These are phyloP conservation scores for Chaetodon trifasciatus DNA, from an alignment of 2,797 vertebrate genomes.

Conservation along the genomic window DNA sequence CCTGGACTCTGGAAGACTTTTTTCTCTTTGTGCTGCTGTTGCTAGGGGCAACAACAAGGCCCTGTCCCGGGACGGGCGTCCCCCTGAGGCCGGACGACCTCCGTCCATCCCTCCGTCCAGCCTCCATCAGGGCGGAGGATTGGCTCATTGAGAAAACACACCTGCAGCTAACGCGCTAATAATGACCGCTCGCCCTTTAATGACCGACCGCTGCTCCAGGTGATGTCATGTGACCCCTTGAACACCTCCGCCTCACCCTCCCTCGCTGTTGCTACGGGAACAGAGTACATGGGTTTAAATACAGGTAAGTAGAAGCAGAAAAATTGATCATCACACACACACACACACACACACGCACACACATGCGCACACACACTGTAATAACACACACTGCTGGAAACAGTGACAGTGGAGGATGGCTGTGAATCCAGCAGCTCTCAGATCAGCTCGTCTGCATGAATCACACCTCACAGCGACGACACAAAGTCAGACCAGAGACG, in stretches of 20 bases:
- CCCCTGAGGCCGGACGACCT: constrained; percentile 4
- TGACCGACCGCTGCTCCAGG: constrained; percentile 55
- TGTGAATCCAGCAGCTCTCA: neutral
- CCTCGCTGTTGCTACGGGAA: constrained; percentile 5
- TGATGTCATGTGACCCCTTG: constrained; percentile 70
- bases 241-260: neutral
- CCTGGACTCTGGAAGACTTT: neutral
- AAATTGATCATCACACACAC: neutral
- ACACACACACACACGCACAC: constrained; percentile 20
- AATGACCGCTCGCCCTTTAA: constrained; percentile 63
- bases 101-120: constrained; percentile 1
- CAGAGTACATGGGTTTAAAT: constrained; percentile 24
- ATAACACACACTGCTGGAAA: too few relatives aligned
- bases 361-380: neutral
- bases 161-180: constrained; percentile 74
- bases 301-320: neutral
- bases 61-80: neutral
- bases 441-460: neutral
- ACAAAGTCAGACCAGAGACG: too few relatives aligned
- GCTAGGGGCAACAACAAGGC: constrained; percentile 5
- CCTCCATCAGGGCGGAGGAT: constrained; percentile 47
- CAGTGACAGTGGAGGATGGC: neutral
- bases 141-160: constrained; percentile 84
- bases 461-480: too few relatives aligned
- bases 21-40: constrained; percentile 43